Evolutionary conservation across 92 coral and sea anemone species (phyloP).

Genomic region (Meandrina meandrites): DNA sequence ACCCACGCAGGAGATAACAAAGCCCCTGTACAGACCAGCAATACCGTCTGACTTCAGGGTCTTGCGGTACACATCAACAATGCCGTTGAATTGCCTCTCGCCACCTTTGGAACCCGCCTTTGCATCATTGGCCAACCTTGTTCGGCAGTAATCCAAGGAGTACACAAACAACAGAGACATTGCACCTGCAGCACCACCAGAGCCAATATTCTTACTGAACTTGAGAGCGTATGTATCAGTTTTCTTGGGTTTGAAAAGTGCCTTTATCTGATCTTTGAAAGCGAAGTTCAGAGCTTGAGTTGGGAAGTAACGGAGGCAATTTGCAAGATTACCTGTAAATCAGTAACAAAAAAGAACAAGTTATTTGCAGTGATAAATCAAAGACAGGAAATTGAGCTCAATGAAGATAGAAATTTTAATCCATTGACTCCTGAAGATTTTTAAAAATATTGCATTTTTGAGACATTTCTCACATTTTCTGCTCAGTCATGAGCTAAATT

Average conservation of each 20-base stretch:
- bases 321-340: constrained; percentile 91
- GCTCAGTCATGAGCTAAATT: too few relatives aligned
- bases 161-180: constrained; percentile 96
- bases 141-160: constrained; percentile 97
- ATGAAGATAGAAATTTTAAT: too few relatives aligned
- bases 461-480: too few relatives aligned
- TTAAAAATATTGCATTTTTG: too few relatives aligned
- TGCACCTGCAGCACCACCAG: constrained; percentile 99
- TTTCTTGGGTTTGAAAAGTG: constrained; percentile 91
- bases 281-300: constrained; percentile 99
- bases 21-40: constrained; percentile 92
- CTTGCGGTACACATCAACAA: constrained; percentile 90
- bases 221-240: constrained; percentile 65
- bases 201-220: constrained; percentile 88
- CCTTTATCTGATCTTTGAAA: constrained; percentile 95
- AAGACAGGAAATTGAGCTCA: not conserved
- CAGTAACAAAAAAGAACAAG: not conserved
- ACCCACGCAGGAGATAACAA: constrained; percentile 97
- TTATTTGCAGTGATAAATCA: not conserved
- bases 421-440: too few relatives aligned
- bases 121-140: constrained; percentile 98
- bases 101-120: constrained; percentile 91
- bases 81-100: constrained; percentile 98
- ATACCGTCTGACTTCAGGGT: constrained; percentile 93
- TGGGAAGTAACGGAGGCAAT: constrained; percentile 97